Base-by-base conservation (phyloP, 2,797 vertebrate genomes). In the Hylomyscus alleni region DNA sequence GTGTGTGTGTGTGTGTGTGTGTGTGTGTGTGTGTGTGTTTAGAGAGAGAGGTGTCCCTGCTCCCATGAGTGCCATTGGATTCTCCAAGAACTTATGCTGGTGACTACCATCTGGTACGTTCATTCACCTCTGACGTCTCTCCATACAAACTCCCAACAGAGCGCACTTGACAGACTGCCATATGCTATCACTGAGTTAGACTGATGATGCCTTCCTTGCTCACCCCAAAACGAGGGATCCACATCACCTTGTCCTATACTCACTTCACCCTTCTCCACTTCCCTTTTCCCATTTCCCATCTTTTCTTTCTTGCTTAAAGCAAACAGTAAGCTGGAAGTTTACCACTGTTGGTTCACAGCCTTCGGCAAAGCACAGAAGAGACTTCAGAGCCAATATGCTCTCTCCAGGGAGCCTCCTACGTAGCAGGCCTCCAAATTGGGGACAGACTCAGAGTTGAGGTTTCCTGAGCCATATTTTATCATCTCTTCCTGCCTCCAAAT, bases 381-480 rank as follows among this genome's bases (percentile, higher is more conserved):
- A 72, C 89, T 89, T 92, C 77, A 56, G n/a, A 96, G 77, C 24
- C 87, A 89, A 80, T 60, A 72, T 44, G 88, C 62, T 92, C 96
- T 95, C 90, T 94, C 15, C 3, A n/a, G 15, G 56, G 92, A 93
- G 92, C 80, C 87, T 89, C 89, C 84, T 86, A 81, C 62, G 1
- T 19, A 97, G 50, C 95, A 96, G 77, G 95, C 90, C 78, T 96
- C 19, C 44, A 92, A 93, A 92, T 13, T 90, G 77, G 69, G 69
- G 88, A 88, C 0, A 31, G 50, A 84, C 94, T 77, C 82, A 44
- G 93, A 90, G 85, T 17, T 73, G 94, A 93, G 95, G 92, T 97
- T 98, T 97, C 93, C 96, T 94, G 95, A 97, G 91, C 93, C 95
- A 84, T 92, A 67, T 94, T 96, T 97, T 95, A 97, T 97, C 82